phyloP scores from a whole-genome alignment of 2,888 invertebrate genomes.

The Biston stratarius region DNA sequence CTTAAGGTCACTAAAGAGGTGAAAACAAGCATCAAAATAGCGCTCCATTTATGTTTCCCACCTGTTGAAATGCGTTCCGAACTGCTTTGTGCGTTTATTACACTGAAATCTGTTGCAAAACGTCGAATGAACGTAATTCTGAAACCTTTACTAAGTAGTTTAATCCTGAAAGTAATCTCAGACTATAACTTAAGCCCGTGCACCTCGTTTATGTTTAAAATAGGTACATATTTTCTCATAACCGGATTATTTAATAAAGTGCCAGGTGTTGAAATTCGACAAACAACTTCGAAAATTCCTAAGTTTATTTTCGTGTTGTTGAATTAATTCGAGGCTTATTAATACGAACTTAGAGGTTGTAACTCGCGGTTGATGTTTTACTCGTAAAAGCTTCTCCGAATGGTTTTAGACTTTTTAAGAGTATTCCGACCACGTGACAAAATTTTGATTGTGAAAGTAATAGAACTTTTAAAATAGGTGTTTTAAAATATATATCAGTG shows the following conservation, averaged over 20 bases:
- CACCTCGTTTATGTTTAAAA: conserved; percentile 26
- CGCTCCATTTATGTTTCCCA: too few species aligned
- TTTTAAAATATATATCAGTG: not conserved
- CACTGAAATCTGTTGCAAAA: not conserved
- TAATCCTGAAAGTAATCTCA: conserved; percentile 10
- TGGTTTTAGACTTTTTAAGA: conserved; percentile 1
- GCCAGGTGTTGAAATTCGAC: conserved; percentile 45
- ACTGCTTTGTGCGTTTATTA: not conserved
- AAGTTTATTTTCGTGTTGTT: conserved; percentile 41
- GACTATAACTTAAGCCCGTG: conserved; percentile 28
- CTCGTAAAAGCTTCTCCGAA: conserved; percentile 13
- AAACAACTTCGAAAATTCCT: conserved; percentile 44
- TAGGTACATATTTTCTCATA: conserved; percentile 26
- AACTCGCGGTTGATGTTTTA: conserved; percentile 14
- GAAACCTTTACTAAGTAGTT: conserved; percentile 3
- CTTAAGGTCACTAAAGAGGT: too few species aligned
- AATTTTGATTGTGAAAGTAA: not conserved
- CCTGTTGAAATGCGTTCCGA: not conserved
- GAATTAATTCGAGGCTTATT: conserved; percentile 38
- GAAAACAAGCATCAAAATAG: too few species aligned
- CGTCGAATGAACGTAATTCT: not conserved
- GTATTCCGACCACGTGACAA: conserved; percentile 2
- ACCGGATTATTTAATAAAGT: conserved; percentile 42
- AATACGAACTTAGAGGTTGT: conserved; percentile 18
- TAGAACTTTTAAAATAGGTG: conserved; percentile 1